phyloP scores from a whole-genome alignment of 1,140 invertebrate species.

The Drosophila pseudoobscura region DNA sequence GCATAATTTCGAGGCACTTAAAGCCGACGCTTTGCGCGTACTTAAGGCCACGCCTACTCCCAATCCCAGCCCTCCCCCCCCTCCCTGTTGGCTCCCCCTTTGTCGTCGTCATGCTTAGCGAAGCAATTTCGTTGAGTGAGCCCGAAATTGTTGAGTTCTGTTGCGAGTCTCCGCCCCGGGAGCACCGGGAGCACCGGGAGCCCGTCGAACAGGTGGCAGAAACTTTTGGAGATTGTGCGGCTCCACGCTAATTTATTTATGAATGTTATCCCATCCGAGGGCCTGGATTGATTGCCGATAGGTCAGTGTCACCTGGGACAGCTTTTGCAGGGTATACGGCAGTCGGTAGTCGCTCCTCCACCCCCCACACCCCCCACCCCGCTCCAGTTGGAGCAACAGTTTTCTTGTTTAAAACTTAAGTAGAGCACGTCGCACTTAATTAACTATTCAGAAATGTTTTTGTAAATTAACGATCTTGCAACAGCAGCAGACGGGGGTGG shows the following conservation, averaged over 20 bases:
- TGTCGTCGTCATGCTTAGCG: constrained; percentile 16
- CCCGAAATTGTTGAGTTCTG: constrained; percentile 30
- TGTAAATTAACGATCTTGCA: constrained; percentile 52
- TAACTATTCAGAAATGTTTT: constrained; percentile 65
- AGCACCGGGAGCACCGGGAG: no score
- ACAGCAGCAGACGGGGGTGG: not conserved
- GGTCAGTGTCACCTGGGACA: not conserved
- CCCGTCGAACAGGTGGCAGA: no score
- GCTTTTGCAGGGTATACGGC: constrained; percentile 3
- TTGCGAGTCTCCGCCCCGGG: not conserved
- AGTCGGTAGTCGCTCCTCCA: no score
- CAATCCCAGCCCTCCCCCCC: not conserved
- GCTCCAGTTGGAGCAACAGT: constrained; percentile 25
- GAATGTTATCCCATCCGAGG: not conserved
- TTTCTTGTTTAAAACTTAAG: constrained; percentile 28
- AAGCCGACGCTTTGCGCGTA: constrained; percentile 60
- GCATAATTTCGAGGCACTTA: constrained; percentile 63
- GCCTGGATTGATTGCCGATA: not conserved
- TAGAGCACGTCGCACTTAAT: constrained; percentile 65
- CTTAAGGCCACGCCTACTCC: constrained; percentile 50
- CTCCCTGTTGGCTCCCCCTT: not conserved
- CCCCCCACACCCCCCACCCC: no score
- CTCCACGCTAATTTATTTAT: constrained; percentile 27
- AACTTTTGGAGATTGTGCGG: no score
- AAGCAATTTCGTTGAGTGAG: constrained; percentile 58